phyloP scores from a whole-genome alignment of 2,888 invertebrate genomes.

The Patella caerulea region DNA sequence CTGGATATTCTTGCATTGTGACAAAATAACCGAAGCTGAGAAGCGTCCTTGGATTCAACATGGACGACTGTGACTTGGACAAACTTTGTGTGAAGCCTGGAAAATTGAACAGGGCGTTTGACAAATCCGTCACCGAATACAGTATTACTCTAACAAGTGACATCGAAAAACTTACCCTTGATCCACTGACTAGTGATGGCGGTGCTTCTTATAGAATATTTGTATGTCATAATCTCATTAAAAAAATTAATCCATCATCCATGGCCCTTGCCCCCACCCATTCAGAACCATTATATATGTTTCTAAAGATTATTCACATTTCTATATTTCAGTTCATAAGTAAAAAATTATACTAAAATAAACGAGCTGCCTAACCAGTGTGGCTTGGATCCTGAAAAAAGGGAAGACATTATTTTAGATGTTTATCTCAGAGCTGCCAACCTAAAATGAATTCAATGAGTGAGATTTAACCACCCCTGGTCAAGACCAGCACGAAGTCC shows the following conservation, averaged over 20 bases:
- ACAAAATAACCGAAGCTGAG: too few species aligned
- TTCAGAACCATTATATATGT: background rate
- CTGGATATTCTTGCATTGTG: too few species aligned
- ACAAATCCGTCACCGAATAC: conserved; percentile 63
- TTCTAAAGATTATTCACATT: background rate
- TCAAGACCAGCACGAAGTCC: too few species aligned
- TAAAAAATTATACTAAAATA: background rate
- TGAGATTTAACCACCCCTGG: too few species aligned
- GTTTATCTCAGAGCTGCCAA: too few species aligned
- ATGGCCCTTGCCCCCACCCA: too few species aligned
- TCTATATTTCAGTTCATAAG: background rate
- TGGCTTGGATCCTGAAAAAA: too few species aligned
- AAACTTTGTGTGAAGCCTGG: conserved; percentile 67
- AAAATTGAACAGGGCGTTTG: conserved; percentile 64
- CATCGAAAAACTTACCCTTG: conserved; percentile 60
- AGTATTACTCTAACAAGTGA: conserved; percentile 62
- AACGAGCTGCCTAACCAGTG: too few species aligned
- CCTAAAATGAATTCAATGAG: too few species aligned
- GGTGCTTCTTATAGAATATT: conserved; percentile 67
- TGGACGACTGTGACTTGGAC: conserved; percentile 70
- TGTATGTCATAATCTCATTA: conserved; percentile 42
- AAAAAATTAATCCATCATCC: too few species aligned
- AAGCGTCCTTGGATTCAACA: conserved; percentile 68
- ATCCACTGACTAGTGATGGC: conserved; percentile 63
- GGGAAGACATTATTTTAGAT: too few species aligned